Percentiles rank a stretch among this genome's conserved stretches.
These are phyloP conservation scores for Nothoprocta perdicaria DNA, from an alignment of 2,113 vertebrate genomes.

Conservation along the genomic window DNA sequence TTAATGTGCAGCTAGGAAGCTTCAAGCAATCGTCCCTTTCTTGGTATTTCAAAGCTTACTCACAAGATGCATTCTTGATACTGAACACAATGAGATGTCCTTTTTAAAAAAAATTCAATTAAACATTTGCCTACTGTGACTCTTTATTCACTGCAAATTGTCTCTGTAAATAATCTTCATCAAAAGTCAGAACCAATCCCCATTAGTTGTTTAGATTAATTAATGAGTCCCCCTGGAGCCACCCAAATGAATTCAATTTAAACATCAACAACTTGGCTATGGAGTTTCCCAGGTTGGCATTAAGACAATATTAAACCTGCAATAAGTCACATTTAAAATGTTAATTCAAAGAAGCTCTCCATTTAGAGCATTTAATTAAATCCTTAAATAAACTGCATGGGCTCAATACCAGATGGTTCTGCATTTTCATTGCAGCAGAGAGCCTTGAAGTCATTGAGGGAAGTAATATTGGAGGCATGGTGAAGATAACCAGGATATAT, in stretches of 20 bases:
- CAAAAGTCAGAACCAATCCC: conserved; percentile 86
- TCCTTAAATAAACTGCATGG: conserved; percentile 88
- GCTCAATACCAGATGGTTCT: conserved; percentile 84
- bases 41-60: conserved; percentile 77
- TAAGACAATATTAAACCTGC: conserved; percentile 85
- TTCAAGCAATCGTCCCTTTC: conserved; percentile 67
- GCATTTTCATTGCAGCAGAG: conserved; percentile 72
- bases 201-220: conserved; percentile 88
- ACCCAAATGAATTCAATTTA: conserved; percentile 85
- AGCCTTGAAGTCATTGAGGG: conserved; percentile 76
- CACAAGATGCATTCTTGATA: conserved; percentile 72
- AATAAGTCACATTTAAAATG: conserved; percentile 90
- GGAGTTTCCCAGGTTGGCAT: conserved; percentile 85
- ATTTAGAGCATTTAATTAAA: conserved; percentile 89
- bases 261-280: conserved; percentile 82
- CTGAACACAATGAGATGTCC: conserved; percentile 79
- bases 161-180: conserved; percentile 88
- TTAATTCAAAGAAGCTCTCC: conserved; percentile 86
- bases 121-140: conserved; percentile 86
- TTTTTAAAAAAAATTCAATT: conserved; percentile 79
- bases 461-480: conserved; percentile 78
- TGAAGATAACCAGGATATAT: conserved; percentile 84
- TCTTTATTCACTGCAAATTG: conserved; percentile 84
- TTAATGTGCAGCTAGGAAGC: conserved; percentile 64
- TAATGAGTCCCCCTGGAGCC: conserved; percentile 84